A percentile compares a stretch with the other conserved stretches of the same genome.
These are phyloP conservation scores for Drosophila nigromelanica DNA, from an alignment of 1,140 invertebrate species.

Conservation along the genomic window DNA sequence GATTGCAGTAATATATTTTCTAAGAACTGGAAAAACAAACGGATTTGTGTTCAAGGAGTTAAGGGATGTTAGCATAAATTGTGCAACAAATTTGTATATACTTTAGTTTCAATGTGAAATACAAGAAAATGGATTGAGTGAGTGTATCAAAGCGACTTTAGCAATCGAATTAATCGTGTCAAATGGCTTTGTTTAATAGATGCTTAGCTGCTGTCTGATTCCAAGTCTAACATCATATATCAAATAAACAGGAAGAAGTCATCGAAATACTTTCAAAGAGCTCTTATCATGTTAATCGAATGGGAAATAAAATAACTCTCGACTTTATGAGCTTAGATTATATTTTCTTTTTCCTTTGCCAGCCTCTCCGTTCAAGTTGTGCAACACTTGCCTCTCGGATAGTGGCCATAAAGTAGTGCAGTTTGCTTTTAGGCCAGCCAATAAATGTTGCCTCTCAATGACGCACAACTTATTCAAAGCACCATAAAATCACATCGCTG, in stretches of 20 bases:
- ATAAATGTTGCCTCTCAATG: constrained; percentile 55
- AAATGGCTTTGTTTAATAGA: too few species aligned
- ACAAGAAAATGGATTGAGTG: too few species aligned
- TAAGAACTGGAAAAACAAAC: constrained; percentile 19
- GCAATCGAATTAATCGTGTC: too few species aligned
- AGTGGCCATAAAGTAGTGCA: constrained; percentile 48
- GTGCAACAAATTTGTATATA: background rate
- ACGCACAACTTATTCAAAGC: constrained; percentile 76
- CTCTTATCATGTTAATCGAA: constrained; percentile 8
- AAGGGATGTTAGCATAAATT: background rate
- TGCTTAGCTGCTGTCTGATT: too few species aligned
- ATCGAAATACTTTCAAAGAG: background rate
- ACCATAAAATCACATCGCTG: constrained; percentile 61
- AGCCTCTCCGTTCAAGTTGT: background rate
- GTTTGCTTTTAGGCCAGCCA: constrained; percentile 56
- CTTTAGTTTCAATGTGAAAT: too few species aligned
- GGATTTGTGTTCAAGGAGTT: background rate
- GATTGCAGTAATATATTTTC: background rate
- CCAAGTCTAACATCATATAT: background rate
- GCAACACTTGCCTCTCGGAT: constrained; percentile 9
- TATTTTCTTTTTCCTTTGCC: background rate
- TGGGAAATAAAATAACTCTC: background rate
- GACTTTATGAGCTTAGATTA: background rate
- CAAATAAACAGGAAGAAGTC: background rate
- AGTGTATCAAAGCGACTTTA: too few species aligned